Conservation (phyloP, 2,888 invertebrate genomes). For the Dasypolia templi region DNA sequence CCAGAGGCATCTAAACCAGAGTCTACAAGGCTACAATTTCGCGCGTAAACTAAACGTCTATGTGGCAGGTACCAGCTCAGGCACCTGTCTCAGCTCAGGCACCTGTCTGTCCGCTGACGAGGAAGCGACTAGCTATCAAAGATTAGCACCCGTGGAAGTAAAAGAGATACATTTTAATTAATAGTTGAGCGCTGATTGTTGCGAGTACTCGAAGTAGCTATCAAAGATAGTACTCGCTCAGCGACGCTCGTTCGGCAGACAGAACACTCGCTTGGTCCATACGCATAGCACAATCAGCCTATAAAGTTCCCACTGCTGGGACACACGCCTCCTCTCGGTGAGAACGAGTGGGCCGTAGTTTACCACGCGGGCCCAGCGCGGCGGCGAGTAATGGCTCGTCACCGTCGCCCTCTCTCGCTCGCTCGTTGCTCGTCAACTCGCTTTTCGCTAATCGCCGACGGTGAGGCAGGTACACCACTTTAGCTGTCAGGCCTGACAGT, state of each 20-base stretch:
- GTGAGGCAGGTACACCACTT: slow-evolving; percentile 43
- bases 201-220: not conserved
- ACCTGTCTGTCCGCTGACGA: not conserved
- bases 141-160: not conserved
- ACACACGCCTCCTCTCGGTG: no score
- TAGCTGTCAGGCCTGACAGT: slow-evolving; percentile 32
- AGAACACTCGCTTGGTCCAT: not conserved
- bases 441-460: not conserved
- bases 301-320: no score
- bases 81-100: slow-evolving; percentile 21
- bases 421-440: not conserved
- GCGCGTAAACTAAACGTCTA: slow-evolving; percentile 44
- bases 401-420: no score
- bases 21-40: slow-evolving; percentile 17
- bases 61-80: slow-evolving; percentile 46
- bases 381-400: no score
- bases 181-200: not conserved
- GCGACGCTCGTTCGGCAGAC: not conserved
- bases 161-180: not conserved
- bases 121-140: not conserved
- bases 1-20: not conserved
- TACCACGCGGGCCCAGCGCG: no score
- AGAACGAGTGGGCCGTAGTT: no score
- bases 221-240: not conserved
- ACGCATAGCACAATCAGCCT: no score